Evolutionary conservation across 1,140 invertebrate genomes (phyloP), one percentile per base, ranked within the genome.

Genomic region (Odontomachus brunneus): DNA sequence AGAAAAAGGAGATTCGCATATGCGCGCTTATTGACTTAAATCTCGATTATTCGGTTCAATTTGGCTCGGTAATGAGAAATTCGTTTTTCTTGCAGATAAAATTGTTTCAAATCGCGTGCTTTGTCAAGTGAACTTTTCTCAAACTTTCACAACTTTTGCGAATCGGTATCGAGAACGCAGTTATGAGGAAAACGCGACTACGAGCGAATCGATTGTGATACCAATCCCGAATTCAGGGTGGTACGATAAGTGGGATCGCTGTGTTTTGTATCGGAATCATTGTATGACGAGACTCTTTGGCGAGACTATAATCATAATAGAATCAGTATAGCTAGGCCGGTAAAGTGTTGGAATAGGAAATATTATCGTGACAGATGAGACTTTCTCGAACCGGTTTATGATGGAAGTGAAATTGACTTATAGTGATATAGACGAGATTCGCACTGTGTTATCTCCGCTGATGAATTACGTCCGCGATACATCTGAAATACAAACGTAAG

Each of bases 11-110:
- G 26, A 55, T 17, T 19, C 49, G 26, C 63, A 24, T 55, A 48
- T 57, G 63, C 63, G 69, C 17, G 33, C 33, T 49, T 11, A 57
- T 69, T 49, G 75, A 38, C 51, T 33, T 80, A 80, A 80, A 48
- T 22, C n/a, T 33, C 22, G 65, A 71, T 80, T 24, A 24, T 71
- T 24, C 22, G 29, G 60, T 17, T 44, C 5, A 33, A 22, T 15
- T 29, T 55, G 24, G 14, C 17, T 76, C 29, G 49, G 38, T 44
- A 7, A 55, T 22, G 19, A 55, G 69, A 75, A 24, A 33, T 80
- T 44, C 9, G 0, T 11, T 44, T 11, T 44, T 44, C 38, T 44
- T 44, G 38, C 3, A 44, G 38, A 44, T 44, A 11, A 11, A 44
- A 44, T 44, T 44, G 38, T 11, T 44, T 44, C 9, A 7, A 44